Evolutionary conservation across 2,797 vertebrate species (phyloP).

Genomic region (Petrocephalus schoutedeni): DNA sequence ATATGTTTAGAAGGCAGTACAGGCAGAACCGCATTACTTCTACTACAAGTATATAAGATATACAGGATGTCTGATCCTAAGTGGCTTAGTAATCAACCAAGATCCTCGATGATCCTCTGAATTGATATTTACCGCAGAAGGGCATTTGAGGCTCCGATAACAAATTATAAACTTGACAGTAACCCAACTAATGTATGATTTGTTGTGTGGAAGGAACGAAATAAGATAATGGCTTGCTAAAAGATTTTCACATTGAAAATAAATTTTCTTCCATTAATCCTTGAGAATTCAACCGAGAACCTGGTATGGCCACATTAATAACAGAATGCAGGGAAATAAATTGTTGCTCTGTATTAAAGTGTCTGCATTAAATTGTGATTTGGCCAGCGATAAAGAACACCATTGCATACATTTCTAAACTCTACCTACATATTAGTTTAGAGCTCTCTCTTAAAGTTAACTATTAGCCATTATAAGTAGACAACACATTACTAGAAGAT

Average conservation of each 20-base stretch:
- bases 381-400: not conserved
- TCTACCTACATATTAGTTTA: not conserved
- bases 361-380: not conserved
- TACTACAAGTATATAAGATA: not conserved
- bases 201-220: not conserved
- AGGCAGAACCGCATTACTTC: not conserved
- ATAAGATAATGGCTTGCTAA: not conserved
- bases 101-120: not conserved
- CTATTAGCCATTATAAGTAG: not conserved
- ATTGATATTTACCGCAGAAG: constrained; percentile 6
- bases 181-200: not conserved
- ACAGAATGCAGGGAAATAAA: not conserved
- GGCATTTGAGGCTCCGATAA: not conserved
- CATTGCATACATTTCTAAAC: not conserved
- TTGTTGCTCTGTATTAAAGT: not conserved
- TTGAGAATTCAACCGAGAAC: not conserved
- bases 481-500: not conserved
- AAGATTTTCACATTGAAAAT: not conserved
- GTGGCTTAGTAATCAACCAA: not conserved
- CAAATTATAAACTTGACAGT: not conserved
- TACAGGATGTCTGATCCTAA: not conserved
- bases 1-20: not conserved
- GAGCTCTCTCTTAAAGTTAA: not conserved
- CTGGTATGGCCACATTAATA: not conserved
- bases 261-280: not conserved